These are phyloP conservation scores for Meloidogyne floridensis DNA, from an alignment of 1,140 invertebrate genomes.

Conservation along the genomic window DNA sequence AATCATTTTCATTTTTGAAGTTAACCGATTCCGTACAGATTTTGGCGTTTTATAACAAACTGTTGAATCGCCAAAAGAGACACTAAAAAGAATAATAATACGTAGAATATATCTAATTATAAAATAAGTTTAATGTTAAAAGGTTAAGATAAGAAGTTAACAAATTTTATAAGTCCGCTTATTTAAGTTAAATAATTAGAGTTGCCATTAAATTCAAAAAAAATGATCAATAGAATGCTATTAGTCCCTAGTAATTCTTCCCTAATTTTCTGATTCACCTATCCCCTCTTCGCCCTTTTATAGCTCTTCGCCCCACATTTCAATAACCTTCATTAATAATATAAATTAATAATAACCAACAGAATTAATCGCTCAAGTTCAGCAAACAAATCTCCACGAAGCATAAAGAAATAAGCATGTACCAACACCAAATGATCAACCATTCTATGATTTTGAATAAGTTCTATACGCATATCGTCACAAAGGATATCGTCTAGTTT, in stretches of 20 bases:
- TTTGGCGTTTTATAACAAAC: not conserved
- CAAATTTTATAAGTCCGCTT: no score
- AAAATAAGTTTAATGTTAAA: not conserved
- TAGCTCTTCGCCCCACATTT: no score
- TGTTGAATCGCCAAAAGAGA: not conserved
- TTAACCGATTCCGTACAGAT: not conserved
- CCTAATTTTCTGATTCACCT: no score
- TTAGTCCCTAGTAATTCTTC: no score
- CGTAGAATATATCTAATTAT: no score
- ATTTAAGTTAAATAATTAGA: no score
- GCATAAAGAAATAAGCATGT: conserved; percentile 25
- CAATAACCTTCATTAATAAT: no score
- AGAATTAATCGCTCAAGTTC: conserved; percentile 13
- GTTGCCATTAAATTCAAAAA: no score
- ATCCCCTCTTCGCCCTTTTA: no score
- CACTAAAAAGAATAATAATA: not conserved
- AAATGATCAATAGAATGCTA: no score
- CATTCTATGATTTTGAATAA: conserved; percentile 16
- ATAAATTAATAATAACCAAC: not conserved
- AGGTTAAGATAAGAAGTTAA: not conserved
- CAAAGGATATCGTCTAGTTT: not conserved
- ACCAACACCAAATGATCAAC: conserved; percentile 20
- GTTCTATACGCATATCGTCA: conserved; percentile 11
- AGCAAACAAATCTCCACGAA: conserved; percentile 27
- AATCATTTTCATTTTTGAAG: conserved; percentile 1